These are phyloP conservation scores for Elegia similella DNA, from an alignment of 2,888 invertebrate genomes.

Conservation along the genomic window DNA sequence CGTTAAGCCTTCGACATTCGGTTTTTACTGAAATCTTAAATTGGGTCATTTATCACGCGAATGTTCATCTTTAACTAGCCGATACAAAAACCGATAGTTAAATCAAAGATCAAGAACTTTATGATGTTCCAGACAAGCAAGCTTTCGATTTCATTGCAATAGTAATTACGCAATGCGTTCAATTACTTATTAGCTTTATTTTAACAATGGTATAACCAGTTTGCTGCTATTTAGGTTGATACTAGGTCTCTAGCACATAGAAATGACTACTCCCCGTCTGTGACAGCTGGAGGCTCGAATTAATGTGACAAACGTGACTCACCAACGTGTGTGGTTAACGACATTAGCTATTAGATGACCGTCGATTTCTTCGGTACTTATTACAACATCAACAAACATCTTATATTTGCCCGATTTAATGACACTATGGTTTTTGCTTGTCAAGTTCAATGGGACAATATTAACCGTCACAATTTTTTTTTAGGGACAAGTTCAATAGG, in stretches of 20 bases:
- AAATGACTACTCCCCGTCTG: background rate
- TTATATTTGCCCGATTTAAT: background rate
- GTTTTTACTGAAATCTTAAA: too few species aligned
- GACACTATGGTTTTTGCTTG: background rate
- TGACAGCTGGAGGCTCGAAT: background rate
- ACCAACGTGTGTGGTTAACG: background rate
- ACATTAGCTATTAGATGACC: conserved; percentile 2
- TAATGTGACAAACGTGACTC: conserved; percentile 7
- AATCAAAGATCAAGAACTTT: too few species aligned
- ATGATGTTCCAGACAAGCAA: background rate
- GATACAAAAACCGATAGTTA: too few species aligned
- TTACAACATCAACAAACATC: too few species aligned
- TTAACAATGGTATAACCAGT: background rate
- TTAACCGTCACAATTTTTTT: too few species aligned
- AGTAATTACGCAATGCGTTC: background rate
- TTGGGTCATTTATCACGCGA: too few species aligned
- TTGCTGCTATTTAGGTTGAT: background rate
- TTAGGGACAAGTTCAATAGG: background rate
- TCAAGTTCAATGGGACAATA: background rate
- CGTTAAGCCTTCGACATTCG: too few species aligned
- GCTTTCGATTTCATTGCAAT: background rate
- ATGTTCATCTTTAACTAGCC: too few species aligned
- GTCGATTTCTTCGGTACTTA: background rate
- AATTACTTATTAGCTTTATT: background rate
- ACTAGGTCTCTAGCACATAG: background rate